Conservation (phyloP, 2,113 vertebrate species). For the Calidris pygmaea region DNA sequence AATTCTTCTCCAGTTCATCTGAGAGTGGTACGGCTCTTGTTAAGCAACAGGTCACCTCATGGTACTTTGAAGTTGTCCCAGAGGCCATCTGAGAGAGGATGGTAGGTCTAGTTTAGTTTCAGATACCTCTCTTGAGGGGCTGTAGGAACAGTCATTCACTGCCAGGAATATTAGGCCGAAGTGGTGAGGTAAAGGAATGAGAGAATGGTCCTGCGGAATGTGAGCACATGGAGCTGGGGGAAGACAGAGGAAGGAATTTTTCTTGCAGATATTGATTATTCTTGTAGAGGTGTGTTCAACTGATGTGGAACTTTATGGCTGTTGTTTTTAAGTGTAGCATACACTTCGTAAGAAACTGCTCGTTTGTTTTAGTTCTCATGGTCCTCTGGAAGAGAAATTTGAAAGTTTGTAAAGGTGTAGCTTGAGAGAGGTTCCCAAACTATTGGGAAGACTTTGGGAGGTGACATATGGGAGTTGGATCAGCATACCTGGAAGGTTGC, state of each 20-base stretch:
- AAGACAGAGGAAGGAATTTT: neutral
- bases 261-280: neutral
- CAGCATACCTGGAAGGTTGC: neutral
- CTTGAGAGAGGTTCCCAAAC: neutral
- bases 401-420: neutral
- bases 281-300: neutral
- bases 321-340: neutral
- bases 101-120: neutral
- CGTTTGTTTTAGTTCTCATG: neutral
- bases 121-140: neutral
- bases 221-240: neutral
- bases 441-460: neutral
- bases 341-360: neutral
- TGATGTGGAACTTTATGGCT: neutral
- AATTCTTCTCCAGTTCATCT: neutral
- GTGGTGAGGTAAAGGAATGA: neutral
- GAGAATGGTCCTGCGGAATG: neutral
- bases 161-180: neutral
- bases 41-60: neutral
- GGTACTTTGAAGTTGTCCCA: neutral
- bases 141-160: neutral
- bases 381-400: neutral
- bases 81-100: neutral
- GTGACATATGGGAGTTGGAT: neutral
- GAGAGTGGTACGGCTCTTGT: neutral